Evolutionary conservation across 2,113 vertebrate genomes (phyloP).

Genomic region (Microcebus tavaratra): DNA sequence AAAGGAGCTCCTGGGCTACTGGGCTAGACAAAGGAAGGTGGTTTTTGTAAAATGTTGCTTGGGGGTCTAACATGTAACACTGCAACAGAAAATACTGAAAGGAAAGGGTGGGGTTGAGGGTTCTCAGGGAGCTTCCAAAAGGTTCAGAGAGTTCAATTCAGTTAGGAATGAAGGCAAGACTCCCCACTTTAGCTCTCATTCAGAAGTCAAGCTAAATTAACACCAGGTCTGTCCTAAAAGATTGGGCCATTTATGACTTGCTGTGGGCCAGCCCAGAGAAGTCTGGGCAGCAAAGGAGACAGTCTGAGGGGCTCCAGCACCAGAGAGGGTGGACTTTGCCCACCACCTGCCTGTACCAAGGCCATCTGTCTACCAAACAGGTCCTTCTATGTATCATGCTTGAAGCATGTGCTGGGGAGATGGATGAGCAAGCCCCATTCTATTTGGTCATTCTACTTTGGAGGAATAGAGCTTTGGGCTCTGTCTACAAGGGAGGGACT

Average conservation of each 20-base stretch:
- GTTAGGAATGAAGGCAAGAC: background rate
- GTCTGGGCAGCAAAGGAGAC: background rate
- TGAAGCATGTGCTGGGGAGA: background rate
- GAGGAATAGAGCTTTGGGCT: background rate
- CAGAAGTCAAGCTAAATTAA: background rate
- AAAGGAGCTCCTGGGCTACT: background rate
- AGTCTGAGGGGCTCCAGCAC: background rate
- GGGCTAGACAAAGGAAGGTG: background rate
- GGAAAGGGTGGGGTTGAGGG: background rate
- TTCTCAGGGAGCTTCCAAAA: background rate
- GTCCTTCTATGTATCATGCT: background rate
- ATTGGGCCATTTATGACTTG: background rate
- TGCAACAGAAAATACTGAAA: background rate
- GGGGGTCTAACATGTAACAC: background rate
- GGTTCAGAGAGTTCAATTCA: slow-evolving; percentile 7
- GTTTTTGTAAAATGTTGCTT: background rate
- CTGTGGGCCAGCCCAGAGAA: background rate
- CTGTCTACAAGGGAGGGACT: background rate
- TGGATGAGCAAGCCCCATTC: background rate
- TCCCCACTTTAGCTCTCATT: background rate
- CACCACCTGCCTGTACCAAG: background rate
- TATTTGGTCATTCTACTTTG: background rate
- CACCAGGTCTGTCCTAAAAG: background rate
- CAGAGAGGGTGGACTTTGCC: background rate
- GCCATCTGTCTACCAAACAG: background rate